phyloP scores from a whole-genome alignment of 2,888 invertebrate species.

The Dynastes hyllus region DNA sequence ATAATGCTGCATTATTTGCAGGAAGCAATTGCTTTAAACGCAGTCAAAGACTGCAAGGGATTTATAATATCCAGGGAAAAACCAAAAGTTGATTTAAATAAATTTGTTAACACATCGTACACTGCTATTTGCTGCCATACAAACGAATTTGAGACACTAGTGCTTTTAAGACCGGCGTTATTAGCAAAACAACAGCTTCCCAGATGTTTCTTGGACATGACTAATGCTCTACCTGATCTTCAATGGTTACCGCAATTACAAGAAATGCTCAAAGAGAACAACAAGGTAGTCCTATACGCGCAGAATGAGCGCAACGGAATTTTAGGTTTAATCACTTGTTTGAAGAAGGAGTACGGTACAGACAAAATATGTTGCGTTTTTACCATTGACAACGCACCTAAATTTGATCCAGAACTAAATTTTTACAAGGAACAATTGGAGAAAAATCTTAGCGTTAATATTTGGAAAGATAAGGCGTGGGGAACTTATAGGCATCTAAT shows the following conservation, averaged over 20 bases:
- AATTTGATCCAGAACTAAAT: slow-evolving; percentile 77
- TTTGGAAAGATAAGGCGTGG: slow-evolving; percentile 77
- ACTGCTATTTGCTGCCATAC: slow-evolving; percentile 1
- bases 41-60: slow-evolving; percentile 29
- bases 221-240: slow-evolving; percentile 9
- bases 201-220: not conserved
- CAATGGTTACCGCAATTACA: slow-evolving; percentile 25
- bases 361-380: slow-evolving; percentile 76
- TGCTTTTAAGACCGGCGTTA: slow-evolving; percentile 28
- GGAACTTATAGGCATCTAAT: slow-evolving; percentile 86
- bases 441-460: slow-evolving; percentile 86
- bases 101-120: slow-evolving; percentile 5
- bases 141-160: slow-evolving; percentile 36
- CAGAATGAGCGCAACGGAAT: slow-evolving; percentile 85
- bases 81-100: slow-evolving; percentile 11
- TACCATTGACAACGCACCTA: slow-evolving; percentile 76
- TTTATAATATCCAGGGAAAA: slow-evolving; percentile 50
- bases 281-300: slow-evolving; percentile 75
- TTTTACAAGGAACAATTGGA: slow-evolving; percentile 80
- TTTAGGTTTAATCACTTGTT: slow-evolving; percentile 90
- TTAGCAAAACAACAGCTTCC: not conserved
- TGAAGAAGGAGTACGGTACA: slow-evolving; percentile 81
- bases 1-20: too few relatives aligned
- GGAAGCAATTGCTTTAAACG: not conserved
- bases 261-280: slow-evolving; percentile 58